Evolutionary conservation across 2,888 invertebrate species (phyloP).

Genomic region (Apocheima hispidaria): DNA sequence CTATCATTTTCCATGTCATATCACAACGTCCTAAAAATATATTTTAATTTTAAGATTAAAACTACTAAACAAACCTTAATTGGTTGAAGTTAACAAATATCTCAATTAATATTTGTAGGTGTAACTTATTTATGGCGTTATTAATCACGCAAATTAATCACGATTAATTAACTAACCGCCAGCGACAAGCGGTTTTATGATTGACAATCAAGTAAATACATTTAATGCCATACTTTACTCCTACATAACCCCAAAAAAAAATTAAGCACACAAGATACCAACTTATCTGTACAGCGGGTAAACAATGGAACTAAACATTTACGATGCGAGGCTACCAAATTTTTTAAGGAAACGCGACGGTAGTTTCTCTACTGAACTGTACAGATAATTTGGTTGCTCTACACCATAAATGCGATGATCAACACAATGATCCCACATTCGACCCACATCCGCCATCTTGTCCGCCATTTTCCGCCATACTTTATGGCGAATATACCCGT

Average conservation of each 20-base stretch:
- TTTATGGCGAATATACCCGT: constrained; percentile 55
- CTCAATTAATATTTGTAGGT: constrained; percentile 15
- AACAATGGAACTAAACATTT: not conserved
- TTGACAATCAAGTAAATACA: constrained; percentile 15
- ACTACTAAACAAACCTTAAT: not conserved
- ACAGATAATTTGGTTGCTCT: not conserved
- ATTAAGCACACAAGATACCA: not conserved
- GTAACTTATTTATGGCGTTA: constrained; percentile 21
- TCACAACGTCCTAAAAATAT: too few relatives aligned
- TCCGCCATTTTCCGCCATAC: constrained; percentile 40
- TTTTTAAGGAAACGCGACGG: not conserved
- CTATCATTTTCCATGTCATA: not conserved
- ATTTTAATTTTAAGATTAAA: too few relatives aligned
- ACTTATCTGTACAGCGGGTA: not conserved
- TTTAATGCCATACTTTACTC: constrained; percentile 27
- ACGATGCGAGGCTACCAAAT: not conserved
- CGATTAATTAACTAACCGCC: constrained; percentile 8
- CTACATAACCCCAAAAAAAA: constrained; percentile 20
- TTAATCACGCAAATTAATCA: constrained; percentile 26
- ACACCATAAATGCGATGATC: constrained; percentile 20
- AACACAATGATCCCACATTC: constrained; percentile 13
- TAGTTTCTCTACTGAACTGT: not conserved
- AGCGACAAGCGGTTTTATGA: constrained; percentile 1
- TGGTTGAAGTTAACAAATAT: constrained; percentile 1
- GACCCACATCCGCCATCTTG: constrained; percentile 40